Percentiles rank a stretch among this genome's conserved stretches.
Evolutionary conservation across 2,113 vertebrate genomes (phyloP).

Genomic region (Furnarius figulus): DNA sequence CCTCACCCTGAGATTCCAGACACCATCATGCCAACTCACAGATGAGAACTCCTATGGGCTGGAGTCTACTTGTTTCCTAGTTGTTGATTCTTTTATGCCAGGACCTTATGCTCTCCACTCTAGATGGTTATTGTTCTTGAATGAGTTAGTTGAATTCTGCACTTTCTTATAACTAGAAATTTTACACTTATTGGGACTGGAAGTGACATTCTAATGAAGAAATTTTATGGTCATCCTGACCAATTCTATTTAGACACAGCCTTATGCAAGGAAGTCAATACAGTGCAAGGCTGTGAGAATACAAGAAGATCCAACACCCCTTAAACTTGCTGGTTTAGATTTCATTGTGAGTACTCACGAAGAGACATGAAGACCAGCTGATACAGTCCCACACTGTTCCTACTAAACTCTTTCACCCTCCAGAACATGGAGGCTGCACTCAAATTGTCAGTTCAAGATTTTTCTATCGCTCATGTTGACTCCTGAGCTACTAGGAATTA

Average conservation of each 20-base stretch:
- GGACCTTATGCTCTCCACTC: not conserved
- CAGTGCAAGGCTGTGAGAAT: not conserved
- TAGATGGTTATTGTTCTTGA: not conserved
- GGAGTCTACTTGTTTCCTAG: not conserved
- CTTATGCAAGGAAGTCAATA: not conserved
- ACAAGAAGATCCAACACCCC: not conserved
- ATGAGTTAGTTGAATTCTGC: not conserved
- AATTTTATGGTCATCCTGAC: not conserved
- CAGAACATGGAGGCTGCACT: not conserved
- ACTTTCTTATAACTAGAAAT: not conserved
- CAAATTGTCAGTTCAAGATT: not conserved
- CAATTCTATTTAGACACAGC: fast-evolving
- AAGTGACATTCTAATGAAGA: not conserved
- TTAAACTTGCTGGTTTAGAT: not conserved
- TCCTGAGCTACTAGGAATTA: not conserved
- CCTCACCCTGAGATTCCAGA: not conserved
- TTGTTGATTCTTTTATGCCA: not conserved
- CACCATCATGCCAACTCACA: not conserved
- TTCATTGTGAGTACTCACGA: not conserved
- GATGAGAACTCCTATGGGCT: not conserved
- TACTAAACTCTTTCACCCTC: not conserved
- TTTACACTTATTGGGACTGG: not conserved
- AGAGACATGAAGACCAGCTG: not conserved
- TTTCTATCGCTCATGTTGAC: fast-evolving
- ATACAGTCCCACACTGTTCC: not conserved